Conservation (phyloP, 1,140 invertebrate species). For the Magallana ariakensis region DNA sequence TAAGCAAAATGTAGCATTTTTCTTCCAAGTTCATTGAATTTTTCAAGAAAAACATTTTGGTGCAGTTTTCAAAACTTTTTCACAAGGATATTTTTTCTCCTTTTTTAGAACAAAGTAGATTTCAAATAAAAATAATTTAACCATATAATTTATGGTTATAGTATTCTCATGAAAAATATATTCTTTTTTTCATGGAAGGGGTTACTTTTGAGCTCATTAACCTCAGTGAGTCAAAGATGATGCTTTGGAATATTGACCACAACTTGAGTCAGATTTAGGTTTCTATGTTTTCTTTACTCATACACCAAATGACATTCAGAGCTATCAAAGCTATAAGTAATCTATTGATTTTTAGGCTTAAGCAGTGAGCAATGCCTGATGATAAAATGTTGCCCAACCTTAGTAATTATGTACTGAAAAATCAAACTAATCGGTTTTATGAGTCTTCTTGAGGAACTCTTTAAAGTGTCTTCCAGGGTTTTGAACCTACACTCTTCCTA, state of each 20-base stretch:
- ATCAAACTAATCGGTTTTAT: neutral
- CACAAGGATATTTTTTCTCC: neutral
- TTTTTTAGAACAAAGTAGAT: neutral
- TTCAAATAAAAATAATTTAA: neutral
- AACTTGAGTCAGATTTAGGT: neutral
- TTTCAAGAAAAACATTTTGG: neutral
- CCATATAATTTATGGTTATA: too few species aligned
- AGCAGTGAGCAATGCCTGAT: neutral
- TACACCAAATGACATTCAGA: neutral
- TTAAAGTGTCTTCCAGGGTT: constrained; percentile 7
- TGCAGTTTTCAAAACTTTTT: neutral
- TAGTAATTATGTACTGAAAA: neutral
- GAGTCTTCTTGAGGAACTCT: neutral
- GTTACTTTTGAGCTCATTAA: too few species aligned
- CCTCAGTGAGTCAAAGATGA: neutral
- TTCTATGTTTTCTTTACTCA: neutral
- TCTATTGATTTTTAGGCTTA: neutral
- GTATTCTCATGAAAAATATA: neutral
- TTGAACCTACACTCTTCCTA: too few species aligned
- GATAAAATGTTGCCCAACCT: neutral
- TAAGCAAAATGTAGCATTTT: too few species aligned
- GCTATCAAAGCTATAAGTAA: neutral
- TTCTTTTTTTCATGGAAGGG: neutral
- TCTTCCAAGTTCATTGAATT: too few species aligned
- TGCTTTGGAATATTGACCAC: neutral